phyloP scores from a whole-genome alignment of 2,888 invertebrate genomes.

The Agrypnus murinus region DNA sequence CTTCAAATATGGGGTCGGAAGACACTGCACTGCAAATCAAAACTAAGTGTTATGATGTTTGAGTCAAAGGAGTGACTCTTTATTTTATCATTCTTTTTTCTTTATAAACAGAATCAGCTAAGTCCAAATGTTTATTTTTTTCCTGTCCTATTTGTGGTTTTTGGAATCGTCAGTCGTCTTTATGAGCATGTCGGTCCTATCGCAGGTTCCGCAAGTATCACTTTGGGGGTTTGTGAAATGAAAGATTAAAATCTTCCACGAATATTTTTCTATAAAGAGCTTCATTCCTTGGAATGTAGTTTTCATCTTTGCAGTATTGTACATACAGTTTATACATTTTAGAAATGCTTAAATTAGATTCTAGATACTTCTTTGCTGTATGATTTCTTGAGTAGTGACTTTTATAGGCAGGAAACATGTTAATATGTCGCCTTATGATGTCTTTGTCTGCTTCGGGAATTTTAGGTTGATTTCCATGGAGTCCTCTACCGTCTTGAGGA shows the following conservation, averaged over 20 bases:
- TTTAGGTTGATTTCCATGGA: conserved; percentile 26
- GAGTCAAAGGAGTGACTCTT: background rate
- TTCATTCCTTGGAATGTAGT: background rate
- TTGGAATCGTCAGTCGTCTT: background rate
- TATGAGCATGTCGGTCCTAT: background rate
- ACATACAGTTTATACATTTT: conserved; percentile 8
- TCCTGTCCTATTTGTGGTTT: background rate
- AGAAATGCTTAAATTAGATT: conserved; percentile 14
- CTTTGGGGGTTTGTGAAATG: conserved; percentile 2
- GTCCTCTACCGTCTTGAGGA: conserved; percentile 32
- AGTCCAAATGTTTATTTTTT: background rate
- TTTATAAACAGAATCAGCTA: background rate
- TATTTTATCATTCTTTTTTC: background rate
- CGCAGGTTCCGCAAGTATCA: conserved; percentile 28
- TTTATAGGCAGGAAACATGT: conserved; percentile 33
- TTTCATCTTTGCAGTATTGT: background rate
- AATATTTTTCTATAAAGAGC: conserved; percentile 27
- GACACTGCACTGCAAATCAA: conserved; percentile 30
- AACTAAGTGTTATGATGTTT: background rate
- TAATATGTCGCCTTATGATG: conserved; percentile 19
- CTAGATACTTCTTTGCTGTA: conserved; percentile 24
- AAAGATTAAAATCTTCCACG: conserved; percentile 8
- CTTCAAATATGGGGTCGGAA: conserved; percentile 17
- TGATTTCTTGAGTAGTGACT: conserved; percentile 24
- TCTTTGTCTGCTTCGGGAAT: conserved; percentile 17